These are phyloP conservation scores for Euphonia xanthogaster DNA, from an alignment of 2,797 vertebrate species.

Conservation along the genomic window DNA sequence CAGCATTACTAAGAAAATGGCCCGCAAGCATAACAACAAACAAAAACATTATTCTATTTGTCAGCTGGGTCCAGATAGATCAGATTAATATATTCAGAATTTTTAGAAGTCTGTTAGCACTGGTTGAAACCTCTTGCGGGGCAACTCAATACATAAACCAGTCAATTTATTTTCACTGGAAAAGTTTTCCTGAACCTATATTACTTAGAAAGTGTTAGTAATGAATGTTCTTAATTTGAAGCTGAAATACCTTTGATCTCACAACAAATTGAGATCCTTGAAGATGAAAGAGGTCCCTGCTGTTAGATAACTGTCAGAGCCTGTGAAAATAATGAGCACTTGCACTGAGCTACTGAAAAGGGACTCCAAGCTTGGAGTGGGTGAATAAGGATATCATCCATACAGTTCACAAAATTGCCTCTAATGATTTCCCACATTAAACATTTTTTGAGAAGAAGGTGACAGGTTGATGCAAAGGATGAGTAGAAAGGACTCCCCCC, in stretches of 20 bases:
- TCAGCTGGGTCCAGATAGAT: background rate
- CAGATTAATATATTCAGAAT: background rate
- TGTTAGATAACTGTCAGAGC: background rate
- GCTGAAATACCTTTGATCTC: constrained; percentile 51
- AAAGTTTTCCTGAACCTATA: constrained; percentile 23
- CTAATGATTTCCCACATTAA: background rate
- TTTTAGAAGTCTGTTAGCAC: background rate
- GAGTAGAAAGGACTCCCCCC: background rate
- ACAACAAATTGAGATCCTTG: constrained; percentile 28
- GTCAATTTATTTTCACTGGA: constrained; percentile 12
- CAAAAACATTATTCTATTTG: background rate
- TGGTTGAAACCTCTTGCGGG: constrained; percentile 1
- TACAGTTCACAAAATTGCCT: background rate
- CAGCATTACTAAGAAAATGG: background rate
- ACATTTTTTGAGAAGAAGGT: background rate
- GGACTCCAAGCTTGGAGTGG: background rate
- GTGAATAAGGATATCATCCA: background rate
- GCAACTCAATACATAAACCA: background rate
- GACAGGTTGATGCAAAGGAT: background rate
- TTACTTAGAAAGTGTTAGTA: constrained; percentile 31
- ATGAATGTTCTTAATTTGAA: constrained; percentile 32
- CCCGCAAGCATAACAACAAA: background rate
- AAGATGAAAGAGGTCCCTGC: constrained; percentile 38
- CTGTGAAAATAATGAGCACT: constrained; percentile 33
- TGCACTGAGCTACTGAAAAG: constrained; percentile 11